Conservation (phyloP, 2,888 invertebrate species). For the Vesta saturnalis region DNA sequence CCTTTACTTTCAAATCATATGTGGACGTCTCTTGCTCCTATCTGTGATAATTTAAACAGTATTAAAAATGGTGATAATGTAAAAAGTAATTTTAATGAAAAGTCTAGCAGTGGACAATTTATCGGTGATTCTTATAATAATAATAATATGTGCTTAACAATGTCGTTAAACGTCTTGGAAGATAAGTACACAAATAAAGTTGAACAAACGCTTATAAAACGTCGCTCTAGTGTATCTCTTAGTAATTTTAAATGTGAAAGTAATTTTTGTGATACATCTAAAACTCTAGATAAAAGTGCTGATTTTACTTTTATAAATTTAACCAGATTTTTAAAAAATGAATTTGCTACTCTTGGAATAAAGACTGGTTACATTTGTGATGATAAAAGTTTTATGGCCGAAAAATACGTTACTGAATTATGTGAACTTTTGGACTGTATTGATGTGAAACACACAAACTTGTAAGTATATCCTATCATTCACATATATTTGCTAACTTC, state of each 20-base stretch:
- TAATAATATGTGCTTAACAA: constrained; percentile 12
- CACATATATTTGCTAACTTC: too few species aligned
- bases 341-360: constrained; percentile 35
- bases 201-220: constrained; percentile 9
- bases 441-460: constrained; percentile 89
- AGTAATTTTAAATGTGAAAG: constrained; percentile 28
- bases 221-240: constrained; percentile 22
- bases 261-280: constrained; percentile 23
- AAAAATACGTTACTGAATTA: constrained; percentile 66
- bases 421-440: constrained; percentile 74
- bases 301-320: constrained; percentile 47
- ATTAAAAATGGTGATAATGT: constrained; percentile 38
- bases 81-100: constrained; percentile 6
- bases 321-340: constrained; percentile 42
- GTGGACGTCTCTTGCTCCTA: constrained; percentile 52
- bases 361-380: constrained; percentile 32
- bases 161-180: constrained; percentile 17
- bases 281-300: constrained; percentile 31
- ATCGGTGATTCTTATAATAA: background rate
- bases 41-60: constrained; percentile 50
- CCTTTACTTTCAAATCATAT: constrained; percentile 50
- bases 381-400: constrained; percentile 54
- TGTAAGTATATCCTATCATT: constrained; percentile 72
- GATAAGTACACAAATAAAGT: constrained; percentile 8
- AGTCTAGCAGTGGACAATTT: constrained; percentile 5